phyloP scores from a whole-genome alignment of 1,140 invertebrate genomes.

The Drosophila burlai region DNA sequence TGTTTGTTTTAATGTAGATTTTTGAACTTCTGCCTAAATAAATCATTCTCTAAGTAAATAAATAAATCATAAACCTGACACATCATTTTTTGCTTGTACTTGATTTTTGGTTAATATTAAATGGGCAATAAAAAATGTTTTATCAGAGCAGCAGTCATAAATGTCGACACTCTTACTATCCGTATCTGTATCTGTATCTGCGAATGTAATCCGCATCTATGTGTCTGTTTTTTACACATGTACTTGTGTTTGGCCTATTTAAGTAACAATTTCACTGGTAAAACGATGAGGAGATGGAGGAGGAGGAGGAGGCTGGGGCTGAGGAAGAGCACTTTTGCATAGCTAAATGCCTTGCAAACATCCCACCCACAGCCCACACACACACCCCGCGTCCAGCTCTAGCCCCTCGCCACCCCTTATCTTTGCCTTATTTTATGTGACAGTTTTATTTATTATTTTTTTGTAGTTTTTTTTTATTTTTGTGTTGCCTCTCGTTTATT shows the following conservation, averaged over 20 bases:
- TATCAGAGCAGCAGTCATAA: constrained; percentile 50
- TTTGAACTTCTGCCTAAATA: neutral
- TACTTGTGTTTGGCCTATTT: constrained; percentile 63
- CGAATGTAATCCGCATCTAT: neutral
- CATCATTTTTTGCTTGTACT: constrained; percentile 14
- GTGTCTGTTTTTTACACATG: constrained; percentile 30
- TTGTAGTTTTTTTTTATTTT: constrained; percentile 30
- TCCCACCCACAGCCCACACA: constrained; percentile 6
- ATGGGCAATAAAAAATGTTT: constrained; percentile 52
- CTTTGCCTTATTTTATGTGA: constrained; percentile 70
- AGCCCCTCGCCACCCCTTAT: constrained; percentile 8
- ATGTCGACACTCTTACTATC: constrained; percentile 56
- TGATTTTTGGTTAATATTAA: constrained; percentile 29
- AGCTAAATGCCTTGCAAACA: constrained; percentile 69
- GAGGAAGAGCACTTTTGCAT: constrained; percentile 56
- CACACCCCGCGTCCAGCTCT: neutral
- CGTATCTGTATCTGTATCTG: neutral
- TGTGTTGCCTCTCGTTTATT: constrained; percentile 2
- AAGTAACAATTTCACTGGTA: constrained; percentile 45
- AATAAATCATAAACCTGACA: constrained; percentile 1
- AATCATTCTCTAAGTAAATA: neutral
- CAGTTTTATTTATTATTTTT: constrained; percentile 71
- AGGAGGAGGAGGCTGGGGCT: neutral
- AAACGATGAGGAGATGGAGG: neutral
- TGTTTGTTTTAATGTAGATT: neutral